Base-by-base conservation (phyloP, 1,140 invertebrate species). In the Drosophila persimilis region DNA sequence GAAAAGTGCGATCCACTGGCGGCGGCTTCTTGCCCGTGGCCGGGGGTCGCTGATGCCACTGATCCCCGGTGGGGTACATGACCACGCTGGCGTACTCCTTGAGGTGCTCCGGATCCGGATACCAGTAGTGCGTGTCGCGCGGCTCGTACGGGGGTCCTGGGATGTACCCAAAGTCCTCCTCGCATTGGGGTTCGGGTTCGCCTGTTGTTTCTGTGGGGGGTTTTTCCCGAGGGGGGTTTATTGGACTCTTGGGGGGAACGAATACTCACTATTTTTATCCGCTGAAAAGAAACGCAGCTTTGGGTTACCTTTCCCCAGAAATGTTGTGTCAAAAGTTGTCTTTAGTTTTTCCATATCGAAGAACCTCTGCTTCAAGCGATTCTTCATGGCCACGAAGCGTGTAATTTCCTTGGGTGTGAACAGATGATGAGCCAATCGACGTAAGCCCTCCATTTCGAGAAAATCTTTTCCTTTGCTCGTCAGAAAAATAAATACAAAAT, bases 71-170 rank as follows among this genome's bases (percentile, higher is more conserved):
- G 2, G 94, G 93, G 77, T 93, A 94, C 90, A 95, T 92, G 1
- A 94, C 93, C 1, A 93, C 92, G 0, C 93, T 92, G 29, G 92
- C 89, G 66, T 93, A 94, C 63, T 94, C 80, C 67, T 94, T 92
- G 0, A 94, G 62, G 64, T 91, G 95, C 50, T 95, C 93, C 13
- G 91, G 71, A 73, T 90, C 73, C 0, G 89, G 89, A 58, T 80
- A 80, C 89, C 89, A 90, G 3, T 45, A 62, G 50, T 86, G 81
- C 0, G 73, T 51, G 6, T 74, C 35, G 3, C 45, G 39, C 3
- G 62, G 13, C 44, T 78, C 9, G 45, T 86, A 85, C 0, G 73
- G 73, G 3, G 62, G 47, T 0, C 69, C 73, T 1, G 56, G 47
- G 0, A 48, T 47, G 20, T 44, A 35, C 1, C 35, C 35, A 5